Evolutionary conservation across 1,140 invertebrate species (phyloP).

Genomic region (Tachypleus tridentatus): DNA sequence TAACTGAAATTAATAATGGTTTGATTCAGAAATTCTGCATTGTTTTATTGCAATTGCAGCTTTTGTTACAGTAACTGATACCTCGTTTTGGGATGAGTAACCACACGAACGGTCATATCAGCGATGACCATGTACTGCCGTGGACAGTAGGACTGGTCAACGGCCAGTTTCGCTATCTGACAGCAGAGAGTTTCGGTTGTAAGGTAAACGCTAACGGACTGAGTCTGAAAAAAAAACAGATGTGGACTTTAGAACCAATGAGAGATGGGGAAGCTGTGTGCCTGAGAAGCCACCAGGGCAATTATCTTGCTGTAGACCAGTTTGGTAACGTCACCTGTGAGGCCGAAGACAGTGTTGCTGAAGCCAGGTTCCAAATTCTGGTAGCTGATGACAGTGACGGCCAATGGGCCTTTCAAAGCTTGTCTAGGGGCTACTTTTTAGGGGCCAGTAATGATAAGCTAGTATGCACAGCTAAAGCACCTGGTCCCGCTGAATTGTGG

Average conservation of each 20-base stretch:
- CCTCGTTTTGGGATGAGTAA: too few species aligned
- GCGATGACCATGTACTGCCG: conserved; percentile 4
- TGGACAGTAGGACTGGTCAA: conserved; percentile 73
- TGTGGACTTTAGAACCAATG: conserved; percentile 74
- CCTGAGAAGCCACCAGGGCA: conserved; percentile 18
- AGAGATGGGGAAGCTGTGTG: conserved; percentile 35
- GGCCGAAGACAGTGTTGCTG: conserved; percentile 61
- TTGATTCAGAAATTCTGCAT: too few species aligned
- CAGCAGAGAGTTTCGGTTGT: conserved; percentile 94
- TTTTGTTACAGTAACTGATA: too few species aligned
- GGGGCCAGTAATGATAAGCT: conserved; percentile 82
- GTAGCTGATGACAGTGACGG: conserved; percentile 19
- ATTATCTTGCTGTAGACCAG: conserved; percentile 41
- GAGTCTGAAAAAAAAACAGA: conserved; percentile 91
- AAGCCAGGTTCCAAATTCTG: conserved; percentile 55
- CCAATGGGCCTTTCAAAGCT: conserved; percentile 77
- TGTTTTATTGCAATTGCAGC: too few species aligned
- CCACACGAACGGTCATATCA: conserved; percentile 7
- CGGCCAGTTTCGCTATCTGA: conserved; percentile 73
- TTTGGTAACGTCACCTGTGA: conserved; percentile 95
- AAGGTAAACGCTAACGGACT: conserved; percentile 92
- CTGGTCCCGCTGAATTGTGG: conserved; percentile 63
- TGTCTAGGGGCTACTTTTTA: conserved; percentile 78
- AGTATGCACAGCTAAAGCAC: conserved; percentile 76
- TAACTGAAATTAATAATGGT: too few species aligned